Percentiles rank a stretch among this genome's conserved stretches.
Evolutionary conservation across 2,797 vertebrate species (phyloP).

Genomic region (Lophotriccus pileatus): DNA sequence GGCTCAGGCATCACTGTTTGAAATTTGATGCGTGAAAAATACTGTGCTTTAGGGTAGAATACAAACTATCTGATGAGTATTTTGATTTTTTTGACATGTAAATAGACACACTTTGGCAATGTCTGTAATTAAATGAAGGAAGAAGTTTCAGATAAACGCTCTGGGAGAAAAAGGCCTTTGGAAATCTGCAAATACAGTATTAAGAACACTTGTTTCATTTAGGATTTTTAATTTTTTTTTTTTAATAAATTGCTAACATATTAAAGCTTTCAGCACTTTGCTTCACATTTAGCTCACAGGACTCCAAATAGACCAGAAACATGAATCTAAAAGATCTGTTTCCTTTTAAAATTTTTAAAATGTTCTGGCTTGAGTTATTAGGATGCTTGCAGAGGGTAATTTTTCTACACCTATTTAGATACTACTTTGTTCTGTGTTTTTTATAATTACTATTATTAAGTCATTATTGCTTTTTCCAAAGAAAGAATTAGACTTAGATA

Average conservation of each 20-base stretch:
- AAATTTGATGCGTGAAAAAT: neutral
- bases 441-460: neutral
- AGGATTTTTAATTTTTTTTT: neutral
- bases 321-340: neutral
- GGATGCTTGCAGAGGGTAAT: neutral
- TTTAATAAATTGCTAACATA: neutral
- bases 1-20: neutral
- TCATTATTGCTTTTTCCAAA: neutral
- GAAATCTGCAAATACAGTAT: neutral
- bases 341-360: neutral
- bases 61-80: neutral
- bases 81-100: neutral
- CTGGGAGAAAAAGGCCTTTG: neutral
- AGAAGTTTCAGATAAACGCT: neutral
- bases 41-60: neutral
- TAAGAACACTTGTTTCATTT: neutral
- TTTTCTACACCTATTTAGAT: neutral
- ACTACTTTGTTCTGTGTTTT: neutral
- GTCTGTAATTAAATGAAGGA: neutral
- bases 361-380: neutral
- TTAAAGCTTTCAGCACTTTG: neutral
- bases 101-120: neutral
- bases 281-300: neutral
- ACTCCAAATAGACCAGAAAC: neutral
- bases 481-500: neutral